Percentiles rank a stretch among this genome's conserved stretches.
Evolutionary conservation across 2,113 vertebrate genomes (phyloP).

Genomic region (Spilogale gracilis): DNA sequence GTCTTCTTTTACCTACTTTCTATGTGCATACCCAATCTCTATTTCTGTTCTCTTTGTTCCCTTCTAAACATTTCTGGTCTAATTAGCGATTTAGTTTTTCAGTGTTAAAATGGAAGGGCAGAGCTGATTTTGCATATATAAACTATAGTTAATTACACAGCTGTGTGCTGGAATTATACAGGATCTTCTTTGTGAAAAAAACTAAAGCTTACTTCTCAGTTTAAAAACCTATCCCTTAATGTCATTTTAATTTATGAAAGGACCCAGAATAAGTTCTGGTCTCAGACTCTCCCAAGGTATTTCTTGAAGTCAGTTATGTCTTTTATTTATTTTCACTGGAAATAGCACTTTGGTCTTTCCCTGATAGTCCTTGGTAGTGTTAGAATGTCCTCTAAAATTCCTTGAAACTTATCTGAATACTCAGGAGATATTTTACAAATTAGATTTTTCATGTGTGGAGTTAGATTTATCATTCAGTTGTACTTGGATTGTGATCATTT

Average conservation of each 20-base stretch:
- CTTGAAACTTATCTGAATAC: slow-evolving; percentile 17
- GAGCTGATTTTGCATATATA: slow-evolving; percentile 53
- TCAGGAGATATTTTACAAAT: neutral
- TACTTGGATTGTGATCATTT: neutral
- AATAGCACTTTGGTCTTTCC: slow-evolving; percentile 20
- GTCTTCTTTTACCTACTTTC: neutral
- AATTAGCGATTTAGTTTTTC: slow-evolving; percentile 64
- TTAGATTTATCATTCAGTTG: neutral
- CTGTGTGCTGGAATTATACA: slow-evolving; percentile 13
- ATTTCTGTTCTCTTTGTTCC: neutral
- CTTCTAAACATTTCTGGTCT: slow-evolving; percentile 48
- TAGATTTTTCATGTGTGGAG: slow-evolving; percentile 7
- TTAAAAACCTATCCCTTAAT: slow-evolving; percentile 41
- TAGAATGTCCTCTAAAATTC: slow-evolving; percentile 48
- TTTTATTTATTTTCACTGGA: slow-evolving; percentile 56
- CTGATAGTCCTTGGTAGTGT: neutral
- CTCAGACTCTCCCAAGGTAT: neutral
- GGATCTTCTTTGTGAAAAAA: slow-evolving; percentile 23
- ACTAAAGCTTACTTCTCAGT: neutral
- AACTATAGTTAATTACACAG: slow-evolving; percentile 64
- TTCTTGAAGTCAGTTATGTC: neutral
- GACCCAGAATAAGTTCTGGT: slow-evolving; percentile 27
- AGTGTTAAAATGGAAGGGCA: slow-evolving; percentile 53
- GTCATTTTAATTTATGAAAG: slow-evolving; percentile 64
- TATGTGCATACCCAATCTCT: neutral